phyloP scores from a whole-genome alignment of 2,113 vertebrate species.

The Tragelaphus scriptus region DNA sequence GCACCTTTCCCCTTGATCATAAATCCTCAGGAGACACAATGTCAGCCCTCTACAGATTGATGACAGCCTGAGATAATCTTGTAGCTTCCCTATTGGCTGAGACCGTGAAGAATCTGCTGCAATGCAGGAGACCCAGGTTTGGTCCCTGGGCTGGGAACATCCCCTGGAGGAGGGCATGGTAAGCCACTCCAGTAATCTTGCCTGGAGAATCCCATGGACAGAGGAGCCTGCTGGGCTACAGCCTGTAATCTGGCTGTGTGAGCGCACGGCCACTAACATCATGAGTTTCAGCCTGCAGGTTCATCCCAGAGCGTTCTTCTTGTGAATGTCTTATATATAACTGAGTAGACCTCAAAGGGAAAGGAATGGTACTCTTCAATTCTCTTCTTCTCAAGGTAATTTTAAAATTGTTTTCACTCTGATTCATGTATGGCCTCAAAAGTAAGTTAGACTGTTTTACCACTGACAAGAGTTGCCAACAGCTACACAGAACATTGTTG shows the following conservation, averaged over 20 bases:
- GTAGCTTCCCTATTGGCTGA: not conserved
- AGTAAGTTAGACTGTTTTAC: not conserved
- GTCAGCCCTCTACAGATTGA: not conserved
- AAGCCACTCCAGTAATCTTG: not conserved
- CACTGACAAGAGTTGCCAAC: not conserved
- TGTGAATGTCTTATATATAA: not conserved
- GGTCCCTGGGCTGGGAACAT: not conserved
- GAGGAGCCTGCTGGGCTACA: not conserved
- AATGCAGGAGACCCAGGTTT: not conserved
- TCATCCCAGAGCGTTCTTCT: not conserved
- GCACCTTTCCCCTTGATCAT: not conserved
- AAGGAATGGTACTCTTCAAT: not conserved
- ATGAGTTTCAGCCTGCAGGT: not conserved
- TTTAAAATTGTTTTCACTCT: not conserved
- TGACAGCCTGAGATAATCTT: not conserved
- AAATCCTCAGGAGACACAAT: not conserved
- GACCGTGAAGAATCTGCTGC: not conserved
- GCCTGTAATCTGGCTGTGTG: not conserved
- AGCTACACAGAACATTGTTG: not conserved
- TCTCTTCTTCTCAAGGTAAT: not conserved
- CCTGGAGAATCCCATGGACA: not conserved
- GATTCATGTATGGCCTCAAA: not conserved
- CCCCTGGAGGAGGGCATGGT: not conserved
- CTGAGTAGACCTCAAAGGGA: not conserved
- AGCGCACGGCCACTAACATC: not conserved